These are phyloP conservation scores for Diploptera punctata DNA, from an alignment of 2,888 invertebrate species.

Conservation along the genomic window DNA sequence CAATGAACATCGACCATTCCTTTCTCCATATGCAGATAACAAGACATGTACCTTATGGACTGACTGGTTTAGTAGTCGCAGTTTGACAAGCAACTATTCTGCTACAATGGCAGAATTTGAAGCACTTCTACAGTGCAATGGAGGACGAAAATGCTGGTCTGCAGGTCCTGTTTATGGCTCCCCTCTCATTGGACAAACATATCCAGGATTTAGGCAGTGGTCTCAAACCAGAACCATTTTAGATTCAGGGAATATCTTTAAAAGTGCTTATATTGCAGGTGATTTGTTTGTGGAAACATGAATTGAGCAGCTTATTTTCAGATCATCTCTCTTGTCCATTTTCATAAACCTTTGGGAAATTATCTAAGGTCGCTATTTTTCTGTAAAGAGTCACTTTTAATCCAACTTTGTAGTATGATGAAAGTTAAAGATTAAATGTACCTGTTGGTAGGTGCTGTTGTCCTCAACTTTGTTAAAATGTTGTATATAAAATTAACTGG, in stretches of 20 bases:
- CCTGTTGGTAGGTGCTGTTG: no score
- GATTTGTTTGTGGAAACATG: conserved; percentile 23
- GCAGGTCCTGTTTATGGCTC: conserved; percentile 39
- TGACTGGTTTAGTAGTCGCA: conserved; percentile 38
- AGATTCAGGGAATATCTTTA: conserved; percentile 35
- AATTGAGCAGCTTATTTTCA: no score
- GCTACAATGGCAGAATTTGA: conserved; percentile 40
- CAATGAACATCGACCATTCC: conserved; percentile 22
- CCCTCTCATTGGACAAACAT: conserved; percentile 37
- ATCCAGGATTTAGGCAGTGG: conserved; percentile 40
- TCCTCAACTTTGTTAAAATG: no score
- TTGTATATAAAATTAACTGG: no score
- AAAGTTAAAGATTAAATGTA: no score
- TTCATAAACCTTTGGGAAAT: no score
- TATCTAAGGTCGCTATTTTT: no score
- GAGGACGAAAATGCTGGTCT: conserved; percentile 41
- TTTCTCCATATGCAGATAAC: conserved; percentile 30
- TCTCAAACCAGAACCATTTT: conserved; percentile 22
- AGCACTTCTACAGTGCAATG: conserved; percentile 37
- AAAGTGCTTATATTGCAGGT: conserved; percentile 39
- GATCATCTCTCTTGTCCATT: no score
- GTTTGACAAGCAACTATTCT: conserved; percentile 31
- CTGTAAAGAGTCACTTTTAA: no score
- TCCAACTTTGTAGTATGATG: no score
- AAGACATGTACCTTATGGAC: conserved; percentile 38